phyloP scores from a whole-genome alignment of 1,140 invertebrate species.

The Drosophila pseudoananassae region DNA sequence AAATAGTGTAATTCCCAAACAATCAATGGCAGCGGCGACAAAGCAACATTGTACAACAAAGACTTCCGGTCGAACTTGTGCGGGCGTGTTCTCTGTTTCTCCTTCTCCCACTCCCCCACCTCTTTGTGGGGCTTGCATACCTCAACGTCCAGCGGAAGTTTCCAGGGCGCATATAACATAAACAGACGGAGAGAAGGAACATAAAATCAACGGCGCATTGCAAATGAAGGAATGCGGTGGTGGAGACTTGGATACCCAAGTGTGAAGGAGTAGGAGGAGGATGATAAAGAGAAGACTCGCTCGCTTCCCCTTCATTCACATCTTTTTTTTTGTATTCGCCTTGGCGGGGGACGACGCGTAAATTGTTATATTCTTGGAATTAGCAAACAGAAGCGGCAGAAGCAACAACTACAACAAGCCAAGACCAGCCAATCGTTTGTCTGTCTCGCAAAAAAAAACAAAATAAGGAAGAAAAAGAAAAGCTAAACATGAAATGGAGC shows the following conservation, averaged over 20 bases:
- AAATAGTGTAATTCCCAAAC: background rate
- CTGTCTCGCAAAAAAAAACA: constrained; percentile 44
- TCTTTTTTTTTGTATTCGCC: constrained; percentile 27
- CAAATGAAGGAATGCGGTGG: constrained; percentile 57
- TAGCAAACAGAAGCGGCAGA: constrained; percentile 60
- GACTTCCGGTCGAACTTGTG: constrained; percentile 75
- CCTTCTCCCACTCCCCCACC: background rate
- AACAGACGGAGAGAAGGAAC: constrained; percentile 40
- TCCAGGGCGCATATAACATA: constrained; percentile 67
- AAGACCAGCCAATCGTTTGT: constrained; percentile 41
- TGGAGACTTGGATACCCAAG: constrained; percentile 1
- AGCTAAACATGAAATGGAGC: constrained; percentile 71
- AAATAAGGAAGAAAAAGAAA: constrained; percentile 10
- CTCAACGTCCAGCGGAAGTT: constrained; percentile 71
- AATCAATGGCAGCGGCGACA: background rate
- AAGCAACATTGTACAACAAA: constrained; percentile 21
- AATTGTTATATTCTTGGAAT: constrained; percentile 80
- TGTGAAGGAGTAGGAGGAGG: background rate
- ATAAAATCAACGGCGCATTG: constrained; percentile 69
- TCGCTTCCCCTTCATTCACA: constrained; percentile 29
- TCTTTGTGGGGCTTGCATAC: constrained; percentile 53
- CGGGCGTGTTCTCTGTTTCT: constrained; percentile 42
- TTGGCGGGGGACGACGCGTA: constrained; percentile 75
- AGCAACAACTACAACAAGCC: constrained; percentile 27
- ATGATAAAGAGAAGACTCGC: constrained; percentile 8